These are phyloP conservation scores for Orientallactaga bullata DNA, from an alignment of 2,113 vertebrate genomes.

Conservation along the genomic window DNA sequence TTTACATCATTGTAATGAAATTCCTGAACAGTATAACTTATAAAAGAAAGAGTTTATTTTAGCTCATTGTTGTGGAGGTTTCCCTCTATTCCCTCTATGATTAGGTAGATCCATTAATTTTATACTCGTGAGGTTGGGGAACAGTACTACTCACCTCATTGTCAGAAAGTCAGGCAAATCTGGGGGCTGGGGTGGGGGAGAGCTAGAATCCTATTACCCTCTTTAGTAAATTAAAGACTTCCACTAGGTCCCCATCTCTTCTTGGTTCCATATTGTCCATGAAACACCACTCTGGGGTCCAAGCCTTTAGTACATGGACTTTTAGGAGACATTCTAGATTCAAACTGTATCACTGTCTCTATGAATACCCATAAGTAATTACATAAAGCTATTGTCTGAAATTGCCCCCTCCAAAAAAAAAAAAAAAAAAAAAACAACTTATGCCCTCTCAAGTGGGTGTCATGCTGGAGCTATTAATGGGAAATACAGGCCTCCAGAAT, in stretches of 20 bases:
- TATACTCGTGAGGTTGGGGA: accelerated
- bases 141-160: neutral
- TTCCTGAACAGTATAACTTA: neutral
- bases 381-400: neutral
- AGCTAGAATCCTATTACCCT: accelerated
- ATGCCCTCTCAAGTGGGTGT: neutral
- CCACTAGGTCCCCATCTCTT: too few species aligned
- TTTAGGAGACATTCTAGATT: neutral
- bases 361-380: too few species aligned
- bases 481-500: neutral
- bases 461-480: neutral
- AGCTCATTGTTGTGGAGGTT: neutral
- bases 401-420: neutral
- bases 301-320: neutral
- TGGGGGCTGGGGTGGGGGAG: too few species aligned
- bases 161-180: neutral
- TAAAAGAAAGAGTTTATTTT: neutral
- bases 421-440: too few species aligned
- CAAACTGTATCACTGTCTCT: neutral
- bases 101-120: neutral
- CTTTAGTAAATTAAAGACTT: neutral
- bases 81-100: too few species aligned
- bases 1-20: neutral
- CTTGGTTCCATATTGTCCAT: neutral
- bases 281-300: accelerated